Evolutionary conservation across 2,888 invertebrate species (phyloP).

Genomic region (Limnephilus auricula): DNA sequence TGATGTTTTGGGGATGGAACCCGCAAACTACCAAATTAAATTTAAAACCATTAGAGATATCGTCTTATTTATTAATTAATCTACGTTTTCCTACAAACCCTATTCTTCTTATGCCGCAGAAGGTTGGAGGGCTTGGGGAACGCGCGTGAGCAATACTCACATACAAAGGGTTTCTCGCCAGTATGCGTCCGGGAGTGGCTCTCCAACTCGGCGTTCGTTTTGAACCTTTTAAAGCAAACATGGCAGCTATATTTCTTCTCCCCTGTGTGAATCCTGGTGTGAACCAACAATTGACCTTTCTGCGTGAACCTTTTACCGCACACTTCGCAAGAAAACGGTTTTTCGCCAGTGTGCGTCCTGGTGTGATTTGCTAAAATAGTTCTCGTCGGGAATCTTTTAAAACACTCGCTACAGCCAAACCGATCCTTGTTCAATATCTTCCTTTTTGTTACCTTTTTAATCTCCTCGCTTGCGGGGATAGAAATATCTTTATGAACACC

Average conservation of each 20-base stretch:
- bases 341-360: constrained; percentile 5
- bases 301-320: background rate
- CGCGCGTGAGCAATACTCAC: background rate
- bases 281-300: constrained; percentile 2
- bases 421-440: background rate
- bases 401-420: background rate
- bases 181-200: background rate
- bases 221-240: background rate
- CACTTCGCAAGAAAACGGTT: background rate
- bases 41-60: background rate
- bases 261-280: background rate
- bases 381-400: background rate
- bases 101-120: background rate
- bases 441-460: background rate
- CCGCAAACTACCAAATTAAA: background rate
- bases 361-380: background rate
- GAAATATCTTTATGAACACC: background rate
- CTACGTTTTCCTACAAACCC: background rate
- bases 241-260: background rate
- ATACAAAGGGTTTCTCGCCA: background rate
- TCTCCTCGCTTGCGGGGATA: background rate
- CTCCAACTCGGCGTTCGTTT: background rate
- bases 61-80: background rate
- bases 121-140: background rate
- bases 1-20: background rate